Percentiles rank a stretch among this genome's conserved stretches.
phyloP scores from a whole-genome alignment of 2,113 vertebrate species.

The Apeltes quadracus region DNA sequence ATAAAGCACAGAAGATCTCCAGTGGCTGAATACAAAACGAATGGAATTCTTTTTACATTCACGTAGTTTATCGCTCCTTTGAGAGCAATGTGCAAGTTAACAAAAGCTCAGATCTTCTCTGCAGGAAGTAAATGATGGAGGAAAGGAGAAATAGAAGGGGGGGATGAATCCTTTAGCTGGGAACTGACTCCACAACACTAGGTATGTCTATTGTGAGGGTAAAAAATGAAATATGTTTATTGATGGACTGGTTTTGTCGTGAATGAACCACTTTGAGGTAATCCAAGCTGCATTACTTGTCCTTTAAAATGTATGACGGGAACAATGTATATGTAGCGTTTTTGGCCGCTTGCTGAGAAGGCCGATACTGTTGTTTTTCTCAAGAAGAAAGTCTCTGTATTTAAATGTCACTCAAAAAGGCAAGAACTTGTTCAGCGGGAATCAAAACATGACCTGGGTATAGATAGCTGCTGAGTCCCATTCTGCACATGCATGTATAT shows the following conservation, averaged over 20 bases:
- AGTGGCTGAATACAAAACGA: constrained; percentile 57
- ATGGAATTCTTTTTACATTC: constrained; percentile 27
- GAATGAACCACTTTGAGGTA: too few species aligned
- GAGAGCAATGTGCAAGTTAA: constrained; percentile 34
- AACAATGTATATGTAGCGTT: not conserved
- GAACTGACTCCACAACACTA: not conserved
- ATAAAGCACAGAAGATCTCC: constrained; percentile 49
- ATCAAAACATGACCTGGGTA: not conserved
- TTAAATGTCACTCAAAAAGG: constrained; percentile 5
- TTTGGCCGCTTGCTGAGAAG: not conserved
- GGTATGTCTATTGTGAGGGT: not conserved
- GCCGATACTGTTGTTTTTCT: not conserved
- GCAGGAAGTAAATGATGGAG: constrained; percentile 6
- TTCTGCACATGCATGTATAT: constrained; percentile 4
- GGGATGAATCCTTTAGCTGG: not conserved
- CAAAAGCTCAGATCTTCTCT: constrained; percentile 30
- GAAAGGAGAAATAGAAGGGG: not conserved
- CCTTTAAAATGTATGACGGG: not conserved
- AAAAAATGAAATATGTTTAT: not conserved
- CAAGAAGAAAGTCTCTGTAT: not conserved
- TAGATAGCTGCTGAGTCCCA: not conserved
- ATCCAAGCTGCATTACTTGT: not conserved
- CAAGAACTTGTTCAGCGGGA: not conserved
- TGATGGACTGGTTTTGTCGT: too few species aligned
- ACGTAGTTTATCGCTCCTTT: constrained; percentile 35